phyloP scores from a whole-genome alignment of 2,113 vertebrate species.

The Orientallactaga bullata region DNA sequence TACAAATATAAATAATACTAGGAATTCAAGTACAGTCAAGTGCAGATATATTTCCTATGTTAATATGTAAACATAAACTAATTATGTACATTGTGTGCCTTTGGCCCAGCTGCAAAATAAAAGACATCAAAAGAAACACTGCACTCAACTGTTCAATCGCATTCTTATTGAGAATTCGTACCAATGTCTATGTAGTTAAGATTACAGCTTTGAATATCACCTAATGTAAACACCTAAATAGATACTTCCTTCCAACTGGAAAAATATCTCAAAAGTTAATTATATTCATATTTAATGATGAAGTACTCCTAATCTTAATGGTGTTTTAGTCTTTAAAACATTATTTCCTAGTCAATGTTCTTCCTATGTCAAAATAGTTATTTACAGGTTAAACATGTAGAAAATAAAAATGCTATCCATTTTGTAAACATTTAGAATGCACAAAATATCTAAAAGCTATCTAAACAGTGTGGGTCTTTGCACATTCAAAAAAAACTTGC shows the following conservation, averaged over 20 bases:
- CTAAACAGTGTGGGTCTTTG: conserved; percentile 78
- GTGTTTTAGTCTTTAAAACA: conserved; percentile 73
- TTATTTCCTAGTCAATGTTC: conserved; percentile 76
- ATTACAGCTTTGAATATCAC: conserved; percentile 75
- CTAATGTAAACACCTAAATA: conserved; percentile 80
- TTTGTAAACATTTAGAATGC: conserved; percentile 75
- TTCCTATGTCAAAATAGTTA: conserved; percentile 80
- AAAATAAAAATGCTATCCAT: conserved; percentile 76
- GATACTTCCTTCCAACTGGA: conserved; percentile 74
- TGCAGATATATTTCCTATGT: conserved; percentile 87
- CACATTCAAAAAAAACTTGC: conserved; percentile 79
- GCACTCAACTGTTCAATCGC: conserved; percentile 82
- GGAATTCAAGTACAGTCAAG: conserved; percentile 91
- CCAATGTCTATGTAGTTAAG: conserved; percentile 79
- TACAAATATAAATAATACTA: conserved; percentile 91
- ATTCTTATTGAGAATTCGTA: conserved; percentile 83
- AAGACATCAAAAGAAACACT: conserved; percentile 80
- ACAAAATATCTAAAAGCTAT: conserved; percentile 75
- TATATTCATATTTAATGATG: conserved; percentile 76
- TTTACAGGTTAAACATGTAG: conserved; percentile 71
- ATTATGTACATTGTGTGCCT: conserved; percentile 83
- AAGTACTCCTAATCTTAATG: conserved; percentile 78
- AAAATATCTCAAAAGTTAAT: conserved; percentile 85
- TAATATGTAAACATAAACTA: conserved; percentile 91
- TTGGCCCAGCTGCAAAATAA: conserved; percentile 84